phyloP scores from a whole-genome alignment of 2,113 vertebrate species.

The Nasalis larvatus region DNA sequence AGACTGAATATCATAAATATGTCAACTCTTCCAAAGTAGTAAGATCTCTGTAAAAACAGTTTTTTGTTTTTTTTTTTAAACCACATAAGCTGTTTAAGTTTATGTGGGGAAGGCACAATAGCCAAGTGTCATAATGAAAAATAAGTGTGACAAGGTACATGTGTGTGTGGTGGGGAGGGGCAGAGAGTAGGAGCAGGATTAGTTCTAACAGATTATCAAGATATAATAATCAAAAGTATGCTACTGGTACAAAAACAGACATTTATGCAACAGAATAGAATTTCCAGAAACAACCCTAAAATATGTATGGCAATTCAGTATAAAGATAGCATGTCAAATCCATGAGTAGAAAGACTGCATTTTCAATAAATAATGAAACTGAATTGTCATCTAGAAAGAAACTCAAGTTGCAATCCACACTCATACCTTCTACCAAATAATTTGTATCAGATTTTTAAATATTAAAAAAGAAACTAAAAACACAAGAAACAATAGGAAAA shows the following conservation, averaged over 20 bases:
- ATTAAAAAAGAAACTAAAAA: neutral
- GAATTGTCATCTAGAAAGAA: neutral
- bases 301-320: neutral
- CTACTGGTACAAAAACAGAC: neutral
- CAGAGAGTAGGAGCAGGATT: neutral
- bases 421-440: neutral
- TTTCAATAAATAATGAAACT: constrained; percentile 23
- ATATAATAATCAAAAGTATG: neutral
- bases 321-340: constrained; percentile 3
- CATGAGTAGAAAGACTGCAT: neutral
- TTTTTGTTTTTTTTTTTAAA: too few species aligned
- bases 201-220: neutral
- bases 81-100: neutral
- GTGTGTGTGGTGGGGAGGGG: too few species aligned
- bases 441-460: neutral
- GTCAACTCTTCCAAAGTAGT: constrained; percentile 11
- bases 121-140: neutral
- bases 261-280: neutral
- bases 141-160: neutral
- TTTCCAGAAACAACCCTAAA: neutral
- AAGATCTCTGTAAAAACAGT: neutral
- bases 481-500: neutral
- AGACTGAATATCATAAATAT: neutral
- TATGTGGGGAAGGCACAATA: neutral
- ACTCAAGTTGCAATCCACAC: neutral